These are phyloP conservation scores for Megaceryle alcyon DNA, from an alignment of 2,797 vertebrate species.

Conservation along the genomic window DNA sequence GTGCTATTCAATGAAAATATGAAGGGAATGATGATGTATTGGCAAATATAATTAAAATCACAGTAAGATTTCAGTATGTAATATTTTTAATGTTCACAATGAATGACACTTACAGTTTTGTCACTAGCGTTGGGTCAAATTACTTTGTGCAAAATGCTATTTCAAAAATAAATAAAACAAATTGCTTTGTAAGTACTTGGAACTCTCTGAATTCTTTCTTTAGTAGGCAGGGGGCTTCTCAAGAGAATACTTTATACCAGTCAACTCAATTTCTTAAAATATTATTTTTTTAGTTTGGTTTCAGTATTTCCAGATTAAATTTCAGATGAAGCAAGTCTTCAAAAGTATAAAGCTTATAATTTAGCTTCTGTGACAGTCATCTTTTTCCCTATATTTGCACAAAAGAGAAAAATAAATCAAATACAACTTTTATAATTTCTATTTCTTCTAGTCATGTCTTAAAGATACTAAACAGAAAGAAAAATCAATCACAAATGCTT, in stretches of 20 bases:
- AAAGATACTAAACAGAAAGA: not conserved
- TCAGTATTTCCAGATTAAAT: not conserved
- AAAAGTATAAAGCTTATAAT: not conserved
- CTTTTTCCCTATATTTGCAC: not conserved
- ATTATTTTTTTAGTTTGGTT: not conserved
- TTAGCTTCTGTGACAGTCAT: not conserved
- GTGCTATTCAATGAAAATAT: not conserved
- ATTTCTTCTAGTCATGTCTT: not conserved
- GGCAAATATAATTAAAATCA: not conserved
- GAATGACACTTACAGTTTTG: not conserved
- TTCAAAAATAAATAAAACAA: slow-evolving; percentile 53
- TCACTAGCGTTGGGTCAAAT: not conserved
- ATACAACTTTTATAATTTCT: not conserved
- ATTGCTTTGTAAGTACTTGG: not conserved
- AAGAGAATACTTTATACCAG: not conserved
- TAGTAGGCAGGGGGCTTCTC: not conserved
- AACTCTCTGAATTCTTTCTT: not conserved
- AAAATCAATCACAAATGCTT: not conserved
- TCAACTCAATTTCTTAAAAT: not conserved
- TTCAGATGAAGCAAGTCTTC: not conserved
- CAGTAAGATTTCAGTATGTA: slow-evolving; percentile 13
- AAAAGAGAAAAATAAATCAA: not conserved
- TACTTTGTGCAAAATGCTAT: slow-evolving; percentile 5
- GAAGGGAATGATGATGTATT: not conserved
- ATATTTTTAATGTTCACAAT: slow-evolving; percentile 21